Evolutionary conservation across 2,797 vertebrate genomes (phyloP), one percentile per base, ranked within the genome.

Genomic region (Catamblyrhynchus diadema): DNA sequence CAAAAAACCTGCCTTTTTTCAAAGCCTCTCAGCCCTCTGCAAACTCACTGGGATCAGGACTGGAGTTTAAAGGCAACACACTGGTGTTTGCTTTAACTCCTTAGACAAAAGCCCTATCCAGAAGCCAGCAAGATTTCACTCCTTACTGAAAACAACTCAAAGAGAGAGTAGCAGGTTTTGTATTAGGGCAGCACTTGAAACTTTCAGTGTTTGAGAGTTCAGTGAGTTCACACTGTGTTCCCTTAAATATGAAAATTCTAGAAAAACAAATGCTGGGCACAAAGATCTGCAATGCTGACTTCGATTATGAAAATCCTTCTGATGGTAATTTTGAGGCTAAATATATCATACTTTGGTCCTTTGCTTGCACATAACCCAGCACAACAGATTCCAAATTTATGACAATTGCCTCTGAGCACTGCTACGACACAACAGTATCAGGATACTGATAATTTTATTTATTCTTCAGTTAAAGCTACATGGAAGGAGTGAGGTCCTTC

Each of bases 1-100:
- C 88, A 91, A 86, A 94, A 87, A 79, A 12, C 37, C 48, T 67
- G 78, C 69, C 67, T 93, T 97, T 77, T 95, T 91, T 88, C 87
- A 95, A 91, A 98, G 94, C 94, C 92, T 96, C 90, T 96, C 81
- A 97, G 94, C 94, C 81, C 78, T 95, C 59, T 90, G 91, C 91
- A 96, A 92, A 95, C 81, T 97, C 79, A 23, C n/a, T 70, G 91
- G 95, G 92, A 93, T 96, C 90, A 92, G 70, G 72, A 35, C 75
- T 89, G 79, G 72, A 82, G 91, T 94, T 94, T 84, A 94, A 94
- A 96, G 91, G 91, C 95, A 97, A 87, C 62, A 95, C 89, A 35
- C 42, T 83, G 28, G 51, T 23, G 28, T 97, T 97, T 96, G 94
- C 90, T 97, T 97, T 95, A 94, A 97, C 92, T 94, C 73, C 75